Conservation (phyloP, 2,113 vertebrate species). For the Acrocephalus arundinaceus region DNA sequence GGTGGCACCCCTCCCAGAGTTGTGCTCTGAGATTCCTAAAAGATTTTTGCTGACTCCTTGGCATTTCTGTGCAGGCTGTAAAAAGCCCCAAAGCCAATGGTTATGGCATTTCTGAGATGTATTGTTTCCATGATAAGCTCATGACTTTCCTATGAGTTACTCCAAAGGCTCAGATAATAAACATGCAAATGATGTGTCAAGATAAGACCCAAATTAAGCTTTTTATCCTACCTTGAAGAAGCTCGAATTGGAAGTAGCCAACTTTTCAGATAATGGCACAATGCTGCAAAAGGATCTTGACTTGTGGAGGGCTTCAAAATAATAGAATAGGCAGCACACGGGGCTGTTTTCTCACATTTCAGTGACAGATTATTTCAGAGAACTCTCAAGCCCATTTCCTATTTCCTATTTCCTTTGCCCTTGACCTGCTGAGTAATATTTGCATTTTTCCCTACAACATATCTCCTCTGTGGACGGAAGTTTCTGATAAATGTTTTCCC, state of each 20-base stretch:
- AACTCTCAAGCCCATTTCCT: constrained; percentile 55
- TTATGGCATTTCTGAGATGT: neutral
- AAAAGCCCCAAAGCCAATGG: neutral
- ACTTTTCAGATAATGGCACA: neutral
- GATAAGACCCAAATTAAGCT: constrained; percentile 22
- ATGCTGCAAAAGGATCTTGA: neutral
- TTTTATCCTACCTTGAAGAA: constrained; percentile 38
- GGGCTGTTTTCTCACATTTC: constrained; percentile 43
- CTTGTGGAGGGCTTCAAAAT: neutral
- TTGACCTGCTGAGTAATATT: constrained; percentile 64
- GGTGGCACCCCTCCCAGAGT: neutral
- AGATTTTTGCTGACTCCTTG: neutral
- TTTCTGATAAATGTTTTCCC: constrained; percentile 62
- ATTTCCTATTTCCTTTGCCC: constrained; percentile 64
- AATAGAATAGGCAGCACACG: neutral
- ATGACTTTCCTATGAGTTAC: constrained; percentile 17
- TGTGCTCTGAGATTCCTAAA: neutral
- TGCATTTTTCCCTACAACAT: constrained; percentile 49
- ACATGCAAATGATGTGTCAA: neutral
- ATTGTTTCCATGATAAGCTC: constrained; percentile 20
- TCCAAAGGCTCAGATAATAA: constrained; percentile 27
- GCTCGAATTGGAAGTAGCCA: neutral
- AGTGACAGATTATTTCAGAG: constrained; percentile 47
- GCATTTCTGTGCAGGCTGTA: neutral
- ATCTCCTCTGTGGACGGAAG: constrained; percentile 54